Base-by-base conservation (phyloP, 2,113 vertebrate genomes). In the Bubo blakistoni region DNA sequence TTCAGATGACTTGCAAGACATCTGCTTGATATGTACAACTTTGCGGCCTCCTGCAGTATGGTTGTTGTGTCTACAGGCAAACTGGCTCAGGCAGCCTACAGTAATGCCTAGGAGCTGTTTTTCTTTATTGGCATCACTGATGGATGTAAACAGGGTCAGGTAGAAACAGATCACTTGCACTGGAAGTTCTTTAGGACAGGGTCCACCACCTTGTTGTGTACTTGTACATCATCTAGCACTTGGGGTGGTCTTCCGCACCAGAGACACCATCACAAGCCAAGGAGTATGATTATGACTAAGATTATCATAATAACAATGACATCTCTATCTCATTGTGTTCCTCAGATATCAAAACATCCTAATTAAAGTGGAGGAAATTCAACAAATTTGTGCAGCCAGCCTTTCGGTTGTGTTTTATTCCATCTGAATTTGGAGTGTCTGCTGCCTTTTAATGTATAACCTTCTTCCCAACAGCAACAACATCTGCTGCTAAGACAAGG, bases 391-490 rank as follows among this genome's bases (percentile, higher is more conserved):
- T 7, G 2, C 61, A 79, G 88, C 51, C 65, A 84, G 40, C 26
- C 54, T 42, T 86, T 42, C 1, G 5, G 61, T 47, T 46, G 29
- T 34, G 12, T 87, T 92, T 94, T 76, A 72, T 61, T 65, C 83
- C 1, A 0, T 14, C 22, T 17, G 36, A 84, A 67, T 85, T 80
- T 92, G 66, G 70, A 87, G 27, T 5, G 40, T 65, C 86, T 95
- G 81, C 52, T 87, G 88, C 70, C 21, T 95, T 95, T 95, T 87
- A 94, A 91, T 77, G 66, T 77, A 38, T 80, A 85, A 92, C 91
- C n/a, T 81, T 89, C 46, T 71, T 27, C 46, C 40, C 55, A 3
- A 5, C 49, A 91, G 66, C 42, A 92, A 58, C 27, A 73, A 11
- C 79, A 30, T 82, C 81, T 94, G 77, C 83, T 90, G 70, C 84